phyloP scores from a whole-genome alignment of 2,113 vertebrate genomes.

The Hiodon tergisus region DNA sequence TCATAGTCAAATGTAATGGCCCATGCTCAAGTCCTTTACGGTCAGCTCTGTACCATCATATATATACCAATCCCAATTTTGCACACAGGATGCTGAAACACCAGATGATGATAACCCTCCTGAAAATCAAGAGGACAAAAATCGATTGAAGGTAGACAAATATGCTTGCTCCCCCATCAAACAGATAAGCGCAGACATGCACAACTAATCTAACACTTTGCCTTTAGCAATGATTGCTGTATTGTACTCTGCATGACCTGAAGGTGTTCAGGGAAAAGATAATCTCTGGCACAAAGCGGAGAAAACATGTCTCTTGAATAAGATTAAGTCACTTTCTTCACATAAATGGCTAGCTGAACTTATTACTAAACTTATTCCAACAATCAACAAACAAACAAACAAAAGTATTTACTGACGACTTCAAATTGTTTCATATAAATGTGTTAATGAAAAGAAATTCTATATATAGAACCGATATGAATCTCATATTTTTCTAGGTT shows the following conservation, averaged over 20 bases:
- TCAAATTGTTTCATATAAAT: too few species aligned
- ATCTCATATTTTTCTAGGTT: too few species aligned
- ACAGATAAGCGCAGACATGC: not conserved
- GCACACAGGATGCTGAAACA: constrained; percentile 57
- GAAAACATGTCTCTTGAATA: not conserved
- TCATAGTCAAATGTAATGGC: not conserved
- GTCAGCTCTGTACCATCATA: not conserved
- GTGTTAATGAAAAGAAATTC: too few species aligned
- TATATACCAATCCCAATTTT: constrained; percentile 31
- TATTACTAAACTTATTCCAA: too few species aligned
- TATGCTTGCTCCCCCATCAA: not conserved
- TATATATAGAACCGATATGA: too few species aligned
- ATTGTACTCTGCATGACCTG: not conserved
- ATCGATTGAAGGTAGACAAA: constrained; percentile 73
- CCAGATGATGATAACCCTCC: constrained; percentile 43
- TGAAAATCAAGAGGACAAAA: constrained; percentile 55
- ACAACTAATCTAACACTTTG: not conserved
- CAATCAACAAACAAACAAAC: too few species aligned
- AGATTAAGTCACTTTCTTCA: too few species aligned
- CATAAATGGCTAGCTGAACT: too few species aligned
- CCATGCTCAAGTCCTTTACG: not conserved
- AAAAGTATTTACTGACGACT: too few species aligned
- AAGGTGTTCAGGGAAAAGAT: not conserved
- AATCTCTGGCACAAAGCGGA: not conserved
- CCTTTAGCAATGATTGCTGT: not conserved